These are phyloP conservation scores for Hybognathus amarus DNA, from an alignment of 2,797 vertebrate species.

Conservation along the genomic window DNA sequence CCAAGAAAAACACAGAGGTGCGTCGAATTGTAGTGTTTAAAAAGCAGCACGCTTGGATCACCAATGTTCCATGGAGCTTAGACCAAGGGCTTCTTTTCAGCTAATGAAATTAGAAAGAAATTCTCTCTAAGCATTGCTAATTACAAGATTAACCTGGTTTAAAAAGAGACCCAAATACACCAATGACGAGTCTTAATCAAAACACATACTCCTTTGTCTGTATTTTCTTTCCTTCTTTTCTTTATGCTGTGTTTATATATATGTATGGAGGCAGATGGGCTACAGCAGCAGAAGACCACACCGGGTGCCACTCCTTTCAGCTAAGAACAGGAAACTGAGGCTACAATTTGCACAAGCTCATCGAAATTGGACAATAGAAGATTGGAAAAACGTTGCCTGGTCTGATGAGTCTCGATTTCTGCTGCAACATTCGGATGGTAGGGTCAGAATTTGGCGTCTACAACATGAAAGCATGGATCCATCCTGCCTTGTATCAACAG, in stretches of 20 bases:
- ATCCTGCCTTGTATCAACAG: too few relatives aligned
- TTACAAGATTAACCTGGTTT: slow-evolving; percentile 65
- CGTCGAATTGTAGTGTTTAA: slow-evolving; percentile 75
- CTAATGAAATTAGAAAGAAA: slow-evolving; percentile 69
- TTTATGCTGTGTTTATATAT: not conserved
- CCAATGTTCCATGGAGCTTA: slow-evolving; percentile 61
- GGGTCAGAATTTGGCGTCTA: too few relatives aligned
- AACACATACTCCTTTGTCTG: slow-evolving; percentile 56
- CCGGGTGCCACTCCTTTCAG: too few relatives aligned
- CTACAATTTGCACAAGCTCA: too few relatives aligned
- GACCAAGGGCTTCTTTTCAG: slow-evolving; percentile 64
- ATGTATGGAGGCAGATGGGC: too few relatives aligned
- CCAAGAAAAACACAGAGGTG: slow-evolving; percentile 94
- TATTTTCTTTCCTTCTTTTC: slow-evolving; percentile 28
- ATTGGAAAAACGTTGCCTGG: too few relatives aligned
- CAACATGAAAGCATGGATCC: too few relatives aligned
- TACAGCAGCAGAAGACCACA: too few relatives aligned
- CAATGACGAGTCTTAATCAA: slow-evolving; percentile 23
- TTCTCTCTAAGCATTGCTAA: slow-evolving; percentile 68
- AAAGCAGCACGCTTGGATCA: slow-evolving; percentile 67
- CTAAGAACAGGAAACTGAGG: too few relatives aligned
- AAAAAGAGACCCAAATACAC: slow-evolving; percentile 50
- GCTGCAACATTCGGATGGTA: too few relatives aligned
- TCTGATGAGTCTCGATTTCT: too few relatives aligned
- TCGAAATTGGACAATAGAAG: too few relatives aligned